phyloP scores from a whole-genome alignment of 1,140 invertebrate species.

The Grapholita molesta region DNA sequence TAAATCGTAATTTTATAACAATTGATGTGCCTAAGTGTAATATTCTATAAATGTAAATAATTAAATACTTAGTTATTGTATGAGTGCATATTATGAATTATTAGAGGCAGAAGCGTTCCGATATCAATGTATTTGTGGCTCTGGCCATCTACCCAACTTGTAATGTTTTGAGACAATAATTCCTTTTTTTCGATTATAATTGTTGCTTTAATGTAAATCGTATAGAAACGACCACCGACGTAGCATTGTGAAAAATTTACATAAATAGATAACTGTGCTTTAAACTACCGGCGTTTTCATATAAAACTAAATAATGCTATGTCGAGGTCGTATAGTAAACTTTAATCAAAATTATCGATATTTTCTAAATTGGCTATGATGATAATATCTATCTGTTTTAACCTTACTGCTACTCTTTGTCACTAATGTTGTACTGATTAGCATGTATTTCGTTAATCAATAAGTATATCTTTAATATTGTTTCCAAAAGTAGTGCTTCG shows the following conservation, averaged over 20 bases:
- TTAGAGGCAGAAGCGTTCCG: slow-evolving; percentile 12
- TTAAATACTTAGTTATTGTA: slow-evolving; percentile 39
- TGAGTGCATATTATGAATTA: slow-evolving; percentile 16
- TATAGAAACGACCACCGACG: background rate
- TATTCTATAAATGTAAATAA: slow-evolving; percentile 71
- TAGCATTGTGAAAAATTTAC: background rate
- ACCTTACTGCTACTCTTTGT: slow-evolving; percentile 29
- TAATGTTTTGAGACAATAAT: slow-evolving; percentile 61
- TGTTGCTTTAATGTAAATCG: slow-evolving; percentile 12
- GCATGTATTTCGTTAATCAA: slow-evolving; percentile 46
- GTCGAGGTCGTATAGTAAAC: background rate
- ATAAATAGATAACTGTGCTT: slow-evolving; percentile 12
- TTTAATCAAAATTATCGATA: slow-evolving; percentile 16
- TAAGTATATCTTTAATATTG: slow-evolving; percentile 2
- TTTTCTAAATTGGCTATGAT: slow-evolving; percentile 13
- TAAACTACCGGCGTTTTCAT: slow-evolving; percentile 10
- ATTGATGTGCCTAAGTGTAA: slow-evolving; percentile 80
- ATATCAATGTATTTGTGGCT: background rate
- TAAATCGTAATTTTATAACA: slow-evolving; percentile 76
- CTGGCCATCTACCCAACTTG: slow-evolving; percentile 29
- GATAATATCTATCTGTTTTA: slow-evolving; percentile 9
- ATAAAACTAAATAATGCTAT: background rate
- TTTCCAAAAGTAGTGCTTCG: background rate
- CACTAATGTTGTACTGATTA: slow-evolving; percentile 56
- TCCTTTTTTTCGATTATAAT: slow-evolving; percentile 48